Base-by-base conservation (phyloP, 2,888 invertebrate genomes). In the Rambutsinella grinnellia region DNA sequence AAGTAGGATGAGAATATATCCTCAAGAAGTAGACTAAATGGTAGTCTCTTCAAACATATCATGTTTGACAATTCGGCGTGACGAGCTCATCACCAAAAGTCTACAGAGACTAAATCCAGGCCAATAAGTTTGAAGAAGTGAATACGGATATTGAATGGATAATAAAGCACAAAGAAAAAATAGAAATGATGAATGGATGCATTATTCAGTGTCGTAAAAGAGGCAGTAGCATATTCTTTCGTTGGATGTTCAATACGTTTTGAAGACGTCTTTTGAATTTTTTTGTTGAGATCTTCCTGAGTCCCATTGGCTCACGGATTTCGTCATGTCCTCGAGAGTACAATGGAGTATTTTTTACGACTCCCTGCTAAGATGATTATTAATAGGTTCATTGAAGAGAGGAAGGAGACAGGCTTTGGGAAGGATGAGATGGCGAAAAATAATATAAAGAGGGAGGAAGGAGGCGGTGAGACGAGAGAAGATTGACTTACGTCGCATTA, bases 381-480 rank as follows among this genome's bases (percentile, higher is more conserved):
- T 70, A 69, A 69, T 70, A 69, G 69, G 65, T 65, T 76, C 61
- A 27, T 56, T 56, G 54, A 47, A 54, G 26, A 62, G 61, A 47
- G 23, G 8, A 63, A n/a, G 15, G 15, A 44, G n/a, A 2, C 15
- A 26, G 53, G 24, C 46, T 49, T 26, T 23, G 17, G 24, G 53
- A 23, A 53, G 61, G 72, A 72, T 72, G 77, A 72, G 70, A 71
- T 72, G 72, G 68, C 62, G 36, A 71, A 78, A 72, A 78, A 78
- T 66, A 47, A 67, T 24, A 51, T 60, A 51, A 63, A 49, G 49
- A 63, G 5, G 36, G 36, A 36, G 13, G 13, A 36, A 72, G 66
- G 68, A n/a, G 72, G 77, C 51, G 54, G 63, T 53, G 66, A 74
- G 28, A 58, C 54, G 61, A 56, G 28, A 49, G 65, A 36, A 47